Base-by-base conservation (phyloP, 1,140 invertebrate species). In the Mizuhopecten yessoensis region DNA sequence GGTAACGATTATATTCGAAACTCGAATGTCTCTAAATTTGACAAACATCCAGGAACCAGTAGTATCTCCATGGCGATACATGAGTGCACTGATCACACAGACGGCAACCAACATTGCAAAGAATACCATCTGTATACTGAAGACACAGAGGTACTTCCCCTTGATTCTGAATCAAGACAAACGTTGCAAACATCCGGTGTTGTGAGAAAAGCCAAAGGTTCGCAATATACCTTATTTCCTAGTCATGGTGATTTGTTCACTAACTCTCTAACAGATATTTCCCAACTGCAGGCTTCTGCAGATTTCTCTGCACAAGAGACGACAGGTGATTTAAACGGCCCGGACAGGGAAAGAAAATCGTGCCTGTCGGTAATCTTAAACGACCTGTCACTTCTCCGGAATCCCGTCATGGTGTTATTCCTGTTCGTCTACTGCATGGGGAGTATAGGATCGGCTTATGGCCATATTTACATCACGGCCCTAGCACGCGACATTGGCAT, bases 361-460 rank as follows among this genome's bases (percentile, higher is more conserved):
- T 75, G 57, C 11, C 29, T n/a, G 57, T 29, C 57, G 23, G 11
- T 75, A n/a, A 75, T 75, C 57, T n/a, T 29, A 5, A 36, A 45
- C 34, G 75, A 91, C 86, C 23, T 88, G 34, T 88, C 57, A 86
- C 23, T 88, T 33, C 39, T 88, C 17, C 88, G 89, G 88, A 89
- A 86, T 42, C 88, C 88, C 9, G 17, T 86, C 29, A 33, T 88
- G 33, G 11, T 33, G 15, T 17, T 91, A 0, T 91, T 88, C 17
- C 36, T 75, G 20, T 23, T 88, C 11, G 34, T 88, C 9, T 91
- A 88, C 33, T 88, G 87, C 33, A 20, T 87, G 3, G 90, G 87
- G 34, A 86, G 36, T 2, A 45, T 91, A 13, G 57, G 49, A 3
- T 34, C 45, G 13, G 87, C 33, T 33, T 42, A 86, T 33, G 87